phyloP scores from a whole-genome alignment of 1,140 invertebrate species.

The Drosophila sp. region DNA sequence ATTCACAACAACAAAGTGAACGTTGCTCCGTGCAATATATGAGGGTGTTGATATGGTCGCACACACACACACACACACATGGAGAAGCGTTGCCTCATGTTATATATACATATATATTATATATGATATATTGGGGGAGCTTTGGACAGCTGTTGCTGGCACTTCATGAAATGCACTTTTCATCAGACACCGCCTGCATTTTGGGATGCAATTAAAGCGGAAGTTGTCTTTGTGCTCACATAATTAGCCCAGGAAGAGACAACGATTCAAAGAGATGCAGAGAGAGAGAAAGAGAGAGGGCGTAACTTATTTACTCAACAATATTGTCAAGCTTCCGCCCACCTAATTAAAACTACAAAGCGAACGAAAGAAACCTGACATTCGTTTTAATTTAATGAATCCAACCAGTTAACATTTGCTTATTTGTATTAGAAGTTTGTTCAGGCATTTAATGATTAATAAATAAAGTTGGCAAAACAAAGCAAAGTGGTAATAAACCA shows the following conservation, averaged over 20 bases:
- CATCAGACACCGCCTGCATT: slow-evolving; percentile 9
- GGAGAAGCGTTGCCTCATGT: slow-evolving; percentile 21
- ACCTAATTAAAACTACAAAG: slow-evolving; percentile 39
- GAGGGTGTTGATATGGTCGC: slow-evolving; percentile 32
- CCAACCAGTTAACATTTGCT: not conserved
- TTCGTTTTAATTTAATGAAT: not conserved
- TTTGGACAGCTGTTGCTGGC: slow-evolving; percentile 49
- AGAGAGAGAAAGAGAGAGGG: not conserved
- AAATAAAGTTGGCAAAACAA: not conserved
- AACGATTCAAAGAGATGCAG: not conserved
- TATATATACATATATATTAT: too few relatives aligned
- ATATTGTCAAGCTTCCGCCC: not conserved
- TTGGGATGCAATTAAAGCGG: slow-evolving; percentile 13
- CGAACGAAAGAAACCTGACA: not conserved
- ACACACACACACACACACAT: slow-evolving; percentile 13
- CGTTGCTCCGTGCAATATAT: slow-evolving; percentile 26
- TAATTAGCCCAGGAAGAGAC: not conserved
- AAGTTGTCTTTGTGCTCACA: slow-evolving; percentile 12
- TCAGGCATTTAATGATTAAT: not conserved
- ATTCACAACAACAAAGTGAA: slow-evolving; percentile 64
- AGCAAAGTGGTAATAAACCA: not conserved
- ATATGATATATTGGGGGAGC: slow-evolving; percentile 41
- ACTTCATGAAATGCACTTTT: slow-evolving; percentile 55
- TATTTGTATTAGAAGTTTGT: not conserved
- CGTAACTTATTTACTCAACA: slow-evolving; percentile 21